phyloP scores from a whole-genome alignment of 2,113 vertebrate species.

The Empidonax alnorum region DNA sequence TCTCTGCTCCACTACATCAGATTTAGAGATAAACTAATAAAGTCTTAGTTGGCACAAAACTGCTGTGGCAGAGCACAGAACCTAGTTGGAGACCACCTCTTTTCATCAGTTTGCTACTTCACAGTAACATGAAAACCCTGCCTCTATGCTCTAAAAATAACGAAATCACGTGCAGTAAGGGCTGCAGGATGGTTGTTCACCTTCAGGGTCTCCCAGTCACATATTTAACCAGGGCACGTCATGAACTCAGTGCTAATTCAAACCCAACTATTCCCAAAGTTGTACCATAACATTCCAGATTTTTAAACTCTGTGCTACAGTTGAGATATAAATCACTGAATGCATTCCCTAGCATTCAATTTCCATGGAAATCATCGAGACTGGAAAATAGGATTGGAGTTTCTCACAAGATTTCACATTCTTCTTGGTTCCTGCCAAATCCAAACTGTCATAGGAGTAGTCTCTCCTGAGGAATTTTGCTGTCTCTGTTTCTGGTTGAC shows the following conservation, averaged over 20 bases:
- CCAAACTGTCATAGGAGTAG: neutral
- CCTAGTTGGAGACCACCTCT: neutral
- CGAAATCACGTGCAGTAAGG: neutral
- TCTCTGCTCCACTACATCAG: neutral
- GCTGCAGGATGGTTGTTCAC: neutral
- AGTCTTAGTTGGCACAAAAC: neutral
- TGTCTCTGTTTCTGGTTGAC: slow-evolving; percentile 21
- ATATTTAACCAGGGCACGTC: neutral
- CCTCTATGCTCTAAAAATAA: neutral
- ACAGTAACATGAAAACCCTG: neutral
- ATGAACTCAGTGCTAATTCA: neutral
- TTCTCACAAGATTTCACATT: neutral
- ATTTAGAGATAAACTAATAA: neutral
- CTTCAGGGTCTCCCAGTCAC: neutral
- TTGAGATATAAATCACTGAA: neutral
- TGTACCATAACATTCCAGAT: neutral
- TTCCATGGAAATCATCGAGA: neutral
- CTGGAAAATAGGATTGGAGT: neutral
- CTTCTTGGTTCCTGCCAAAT: neutral
- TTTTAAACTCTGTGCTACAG: neutral
- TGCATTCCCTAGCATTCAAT: neutral
- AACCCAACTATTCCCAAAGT: neutral
- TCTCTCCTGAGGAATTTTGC: neutral
- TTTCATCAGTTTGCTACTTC: neutral
- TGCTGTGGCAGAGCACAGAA: neutral